phyloP scores from a whole-genome alignment of 2,797 vertebrate species.

The Silurus lanzhouensis region DNA sequence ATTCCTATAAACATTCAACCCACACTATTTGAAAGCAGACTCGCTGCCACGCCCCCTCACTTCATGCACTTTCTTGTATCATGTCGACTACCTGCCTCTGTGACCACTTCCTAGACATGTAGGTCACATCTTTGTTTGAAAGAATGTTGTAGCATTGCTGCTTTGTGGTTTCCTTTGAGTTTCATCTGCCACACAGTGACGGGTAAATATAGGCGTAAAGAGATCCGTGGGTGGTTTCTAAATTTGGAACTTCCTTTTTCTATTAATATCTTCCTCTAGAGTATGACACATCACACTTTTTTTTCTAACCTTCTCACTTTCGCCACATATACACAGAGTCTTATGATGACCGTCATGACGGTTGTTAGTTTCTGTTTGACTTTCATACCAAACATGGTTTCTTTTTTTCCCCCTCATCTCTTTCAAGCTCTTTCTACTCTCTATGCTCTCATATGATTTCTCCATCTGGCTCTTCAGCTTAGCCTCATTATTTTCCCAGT shows the following conservation, averaged over 20 bases:
- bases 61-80: slow-evolving; percentile 26
- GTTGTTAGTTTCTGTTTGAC: slow-evolving; percentile 28
- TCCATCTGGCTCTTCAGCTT: slow-evolving; percentile 30
- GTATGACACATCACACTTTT: slow-evolving; percentile 62
- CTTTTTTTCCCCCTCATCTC: neutral
- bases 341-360: slow-evolving; percentile 28
- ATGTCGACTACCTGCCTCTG: slow-evolving; percentile 35
- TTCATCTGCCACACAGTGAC: slow-evolving; percentile 65
- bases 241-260: slow-evolving; percentile 74
- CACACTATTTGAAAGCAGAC: neutral
- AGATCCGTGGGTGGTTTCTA: slow-evolving; percentile 66
- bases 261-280: slow-evolving; percentile 64
- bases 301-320: slow-evolving; percentile 30
- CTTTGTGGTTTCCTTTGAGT: slow-evolving; percentile 58
- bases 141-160: slow-evolving; percentile 22
- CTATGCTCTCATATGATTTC: slow-evolving; percentile 19
- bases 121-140: slow-evolving; percentile 17
- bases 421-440: neutral
- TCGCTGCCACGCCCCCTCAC: neutral
- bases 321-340: slow-evolving; percentile 4
- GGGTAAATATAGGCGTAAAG: slow-evolving; percentile 64
- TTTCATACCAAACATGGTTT: slow-evolving; percentile 15
- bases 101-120: slow-evolving; percentile 49
- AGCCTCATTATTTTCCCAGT: slow-evolving; percentile 42
- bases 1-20: slow-evolving; percentile 6